phyloP scores from a whole-genome alignment of 2,888 invertebrate species.

The Ormia ochracea region DNA sequence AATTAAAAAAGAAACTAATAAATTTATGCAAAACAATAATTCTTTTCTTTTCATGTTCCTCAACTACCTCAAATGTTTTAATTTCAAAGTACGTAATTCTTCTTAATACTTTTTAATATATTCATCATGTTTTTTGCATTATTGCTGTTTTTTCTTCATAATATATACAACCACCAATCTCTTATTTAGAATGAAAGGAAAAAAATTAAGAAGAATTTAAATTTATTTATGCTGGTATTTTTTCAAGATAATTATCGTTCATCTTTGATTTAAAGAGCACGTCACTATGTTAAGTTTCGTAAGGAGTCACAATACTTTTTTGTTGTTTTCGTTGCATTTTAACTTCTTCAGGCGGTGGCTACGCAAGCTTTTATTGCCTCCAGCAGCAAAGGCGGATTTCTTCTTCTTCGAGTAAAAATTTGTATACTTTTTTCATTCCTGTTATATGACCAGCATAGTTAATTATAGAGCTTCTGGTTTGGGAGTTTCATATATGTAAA shows the following conservation, averaged over 20 bases:
- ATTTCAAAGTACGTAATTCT: constrained; percentile 58
- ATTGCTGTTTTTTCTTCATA: background rate
- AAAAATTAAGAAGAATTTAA: constrained; percentile 30
- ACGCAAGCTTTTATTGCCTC: constrained; percentile 18
- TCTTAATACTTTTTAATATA: constrained; percentile 45
- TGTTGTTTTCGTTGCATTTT: background rate
- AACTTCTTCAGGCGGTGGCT: constrained; percentile 12
- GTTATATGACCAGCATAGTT: constrained; percentile 74
- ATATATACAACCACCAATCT: constrained; percentile 17
- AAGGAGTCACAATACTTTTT: background rate
- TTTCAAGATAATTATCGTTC: constrained; percentile 75
- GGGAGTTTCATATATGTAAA: constrained; percentile 57
- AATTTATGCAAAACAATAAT: constrained; percentile 48
- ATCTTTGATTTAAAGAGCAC: constrained; percentile 74
- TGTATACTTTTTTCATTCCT: constrained; percentile 2
- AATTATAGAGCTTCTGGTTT: constrained; percentile 74
- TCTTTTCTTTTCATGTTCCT: constrained; percentile 57
- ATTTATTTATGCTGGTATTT: constrained; percentile 64
- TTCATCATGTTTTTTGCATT: background rate
- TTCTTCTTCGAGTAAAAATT: background rate
- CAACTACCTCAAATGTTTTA: constrained; percentile 49
- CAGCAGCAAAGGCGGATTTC: background rate
- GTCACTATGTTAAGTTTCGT: constrained; percentile 61
- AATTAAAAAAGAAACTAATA: constrained; percentile 6
- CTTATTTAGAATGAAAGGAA: constrained; percentile 2